Percentiles rank a stretch among this genome's conserved stretches.
phyloP scores from a whole-genome alignment of 2,113 vertebrate genomes.

The Tursiops truncatus region DNA sequence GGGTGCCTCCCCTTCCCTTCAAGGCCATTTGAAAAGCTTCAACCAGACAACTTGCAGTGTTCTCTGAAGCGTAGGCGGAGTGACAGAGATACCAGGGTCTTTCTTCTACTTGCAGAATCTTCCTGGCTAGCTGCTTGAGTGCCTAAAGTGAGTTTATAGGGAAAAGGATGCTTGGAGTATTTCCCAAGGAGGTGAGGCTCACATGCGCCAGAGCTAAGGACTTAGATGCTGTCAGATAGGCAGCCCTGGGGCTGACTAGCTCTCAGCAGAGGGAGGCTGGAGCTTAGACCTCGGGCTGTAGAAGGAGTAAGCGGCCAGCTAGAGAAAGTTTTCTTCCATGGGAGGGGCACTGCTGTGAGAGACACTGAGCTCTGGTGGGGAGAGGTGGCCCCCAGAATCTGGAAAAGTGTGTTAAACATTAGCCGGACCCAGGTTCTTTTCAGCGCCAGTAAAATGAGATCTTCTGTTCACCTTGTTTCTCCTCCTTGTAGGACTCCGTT shows the following conservation, averaged over 20 bases:
- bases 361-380: background rate
- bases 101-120: background rate
- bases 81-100: background rate
- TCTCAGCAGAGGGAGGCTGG: background rate
- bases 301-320: background rate
- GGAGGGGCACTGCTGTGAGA: background rate
- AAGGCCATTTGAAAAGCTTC: background rate
- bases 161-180: background rate
- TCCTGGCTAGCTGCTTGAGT: background rate
- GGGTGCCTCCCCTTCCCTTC: background rate
- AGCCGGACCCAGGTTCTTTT: background rate
- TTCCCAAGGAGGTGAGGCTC: background rate
- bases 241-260: background rate
- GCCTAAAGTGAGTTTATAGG: background rate
- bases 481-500: background rate
- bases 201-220: fast-evolving
- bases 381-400: too few relatives aligned
- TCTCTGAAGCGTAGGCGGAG: background rate
- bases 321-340: background rate
- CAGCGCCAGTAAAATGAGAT: background rate
- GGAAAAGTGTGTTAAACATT: background rate
- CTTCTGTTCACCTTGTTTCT: background rate
- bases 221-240: background rate
- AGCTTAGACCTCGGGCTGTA: background rate
- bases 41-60: background rate